A percentile compares a stretch with the other conserved stretches of the same genome.
Conservation (phyloP, 2,113 vertebrate genomes). For the Phyllopteryx taeniolatus region DNA sequence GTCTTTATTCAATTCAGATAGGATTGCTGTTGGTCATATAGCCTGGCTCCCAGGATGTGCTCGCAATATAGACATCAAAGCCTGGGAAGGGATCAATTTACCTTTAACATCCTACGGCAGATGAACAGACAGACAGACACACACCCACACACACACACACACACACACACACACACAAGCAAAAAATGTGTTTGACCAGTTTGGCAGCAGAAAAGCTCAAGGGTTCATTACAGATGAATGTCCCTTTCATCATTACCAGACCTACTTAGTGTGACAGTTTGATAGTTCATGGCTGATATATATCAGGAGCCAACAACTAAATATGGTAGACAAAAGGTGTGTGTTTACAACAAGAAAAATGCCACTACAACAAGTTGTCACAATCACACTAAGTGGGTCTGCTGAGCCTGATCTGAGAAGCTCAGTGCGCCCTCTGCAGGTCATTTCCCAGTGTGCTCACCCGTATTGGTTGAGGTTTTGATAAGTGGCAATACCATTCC, state of each 20-base stretch:
- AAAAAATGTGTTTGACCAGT: conserved; percentile 3
- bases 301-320: not conserved
- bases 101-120: conserved; percentile 14
- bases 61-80: conserved; percentile 46
- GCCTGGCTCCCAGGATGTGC: conserved; percentile 46
- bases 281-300: conserved; percentile 17
- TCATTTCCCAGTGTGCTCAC: not conserved
- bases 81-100: conserved; percentile 43
- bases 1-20: conserved; percentile 59
- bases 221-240: not conserved
- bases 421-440: conserved; percentile 64
- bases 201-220: not conserved
- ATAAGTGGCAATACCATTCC: not conserved
- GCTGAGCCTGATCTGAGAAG: conserved; percentile 19
- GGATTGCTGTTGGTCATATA: conserved; percentile 52
- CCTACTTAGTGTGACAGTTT: conserved; percentile 8
- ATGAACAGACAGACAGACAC: not conserved
- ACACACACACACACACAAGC: not conserved
- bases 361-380: conserved; percentile 38
- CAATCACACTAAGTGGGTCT: conserved; percentile 34
- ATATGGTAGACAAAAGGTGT: conserved; percentile 12
- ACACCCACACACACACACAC: conserved; percentile 4
- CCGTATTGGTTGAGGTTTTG: not conserved
- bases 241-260: not conserved
- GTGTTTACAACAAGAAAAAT: conserved; percentile 15